phyloP scores from a whole-genome alignment of 2,113 vertebrate genomes.

The Burhinus bistriatus region DNA sequence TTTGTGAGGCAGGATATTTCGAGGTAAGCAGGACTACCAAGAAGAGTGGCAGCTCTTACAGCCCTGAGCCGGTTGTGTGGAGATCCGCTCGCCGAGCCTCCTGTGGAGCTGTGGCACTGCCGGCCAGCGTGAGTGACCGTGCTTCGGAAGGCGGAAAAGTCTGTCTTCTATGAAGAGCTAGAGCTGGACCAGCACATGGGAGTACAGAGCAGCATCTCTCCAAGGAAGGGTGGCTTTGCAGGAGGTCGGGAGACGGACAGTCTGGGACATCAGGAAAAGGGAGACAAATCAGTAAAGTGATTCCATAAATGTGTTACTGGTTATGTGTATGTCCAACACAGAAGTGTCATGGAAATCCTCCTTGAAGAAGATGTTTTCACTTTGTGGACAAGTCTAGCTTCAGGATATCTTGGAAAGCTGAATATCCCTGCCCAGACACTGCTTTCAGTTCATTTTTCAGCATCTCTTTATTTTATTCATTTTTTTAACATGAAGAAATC shows the following conservation, averaged over 20 bases:
- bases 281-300: too few species aligned
- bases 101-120: background rate
- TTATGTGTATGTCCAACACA: too few species aligned
- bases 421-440: too few species aligned
- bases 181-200: background rate
- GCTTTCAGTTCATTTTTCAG: too few species aligned
- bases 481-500: too few species aligned
- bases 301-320: background rate
- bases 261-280: background rate
- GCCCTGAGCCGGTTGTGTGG: background rate
- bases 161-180: fast-evolving
- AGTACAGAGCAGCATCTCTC: background rate
- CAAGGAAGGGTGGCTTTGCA: background rate
- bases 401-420: too few species aligned
- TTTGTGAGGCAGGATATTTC: conserved; percentile 1
- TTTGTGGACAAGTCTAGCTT: too few species aligned
- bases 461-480: too few species aligned
- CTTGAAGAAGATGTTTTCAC: too few species aligned
- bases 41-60: background rate
- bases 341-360: too few species aligned
- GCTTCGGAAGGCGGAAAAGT: background rate
- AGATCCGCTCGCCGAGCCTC: background rate
- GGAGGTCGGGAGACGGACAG: background rate
- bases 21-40: background rate
- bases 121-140: fast-evolving